These are phyloP conservation scores for Aramus guarauna DNA, from an alignment of 2,113 vertebrate species.

Conservation along the genomic window DNA sequence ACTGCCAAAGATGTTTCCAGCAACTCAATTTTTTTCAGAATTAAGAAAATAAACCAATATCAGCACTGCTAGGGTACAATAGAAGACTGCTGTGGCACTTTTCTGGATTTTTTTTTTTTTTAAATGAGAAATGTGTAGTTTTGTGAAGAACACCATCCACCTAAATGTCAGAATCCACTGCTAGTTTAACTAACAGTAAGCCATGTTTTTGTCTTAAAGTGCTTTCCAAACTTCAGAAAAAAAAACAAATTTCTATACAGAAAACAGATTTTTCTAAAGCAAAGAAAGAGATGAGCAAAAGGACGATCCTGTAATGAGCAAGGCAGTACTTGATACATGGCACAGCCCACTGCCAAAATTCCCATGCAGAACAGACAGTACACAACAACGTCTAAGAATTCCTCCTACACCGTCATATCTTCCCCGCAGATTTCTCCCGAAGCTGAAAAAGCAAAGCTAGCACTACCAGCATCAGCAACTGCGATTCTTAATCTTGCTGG, in stretches of 20 bases:
- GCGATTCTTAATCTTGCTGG: neutral
- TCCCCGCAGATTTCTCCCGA: neutral
- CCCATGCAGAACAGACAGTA: slow-evolving; percentile 45
- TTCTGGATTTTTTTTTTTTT: neutral
- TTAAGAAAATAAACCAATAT: neutral
- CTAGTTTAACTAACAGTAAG: neutral
- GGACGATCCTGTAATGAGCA: neutral
- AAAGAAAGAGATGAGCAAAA: neutral
- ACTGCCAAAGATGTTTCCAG: neutral
- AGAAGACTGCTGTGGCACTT: neutral
- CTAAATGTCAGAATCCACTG: neutral
- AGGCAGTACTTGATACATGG: neutral
- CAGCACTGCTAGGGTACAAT: neutral
- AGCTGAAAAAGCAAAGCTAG: neutral
- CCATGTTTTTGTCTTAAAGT: neutral
- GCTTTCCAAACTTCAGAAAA: neutral
- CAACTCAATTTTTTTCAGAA: neutral
- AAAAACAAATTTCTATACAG: neutral
- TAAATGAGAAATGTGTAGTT: neutral
- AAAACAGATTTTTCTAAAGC: neutral
- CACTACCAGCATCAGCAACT: neutral
- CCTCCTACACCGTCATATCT: slow-evolving; percentile 28
- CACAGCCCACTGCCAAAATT: slow-evolving; percentile 32
- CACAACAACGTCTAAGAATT: slow-evolving; percentile 7
- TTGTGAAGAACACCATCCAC: neutral